Evolutionary conservation across 2,113 vertebrate species (phyloP), one percentile per base, ranked within the genome.

Genomic region (Laterallus jamaicensis): DNA sequence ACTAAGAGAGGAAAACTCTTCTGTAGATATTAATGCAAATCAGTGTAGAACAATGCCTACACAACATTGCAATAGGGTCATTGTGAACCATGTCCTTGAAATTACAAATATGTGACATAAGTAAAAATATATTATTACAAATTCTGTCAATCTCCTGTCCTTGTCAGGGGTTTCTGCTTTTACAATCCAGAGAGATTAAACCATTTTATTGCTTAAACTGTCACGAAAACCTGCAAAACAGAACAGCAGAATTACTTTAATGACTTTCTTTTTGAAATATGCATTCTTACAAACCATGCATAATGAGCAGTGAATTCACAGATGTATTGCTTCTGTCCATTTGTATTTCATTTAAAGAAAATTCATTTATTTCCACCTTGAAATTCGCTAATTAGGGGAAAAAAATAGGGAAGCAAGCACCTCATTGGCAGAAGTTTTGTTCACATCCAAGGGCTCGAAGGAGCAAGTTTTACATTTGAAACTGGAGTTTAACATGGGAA

Each of bases 11-110:
- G 71, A 95, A 95, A 96, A 93, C 71, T 94, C 92, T 86, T 96
- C 86, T 93, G 71, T 73, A 95, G 92, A 96, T 85, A 82, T 96
- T 97, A 98, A 98, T 97, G 91, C 78, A 97, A 97, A 98, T 96
- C 62, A 95, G 89, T 86, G 59, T 88, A 93, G 84, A 96, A 97
- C 78, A 95, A 95, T 96, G 86, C 81, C 94, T 91, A 86, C 2
- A 42, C 71, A 92, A 86, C 93, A 64, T 91, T 94, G 76, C 86
- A 95, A 74, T 75, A 63, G 76, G 97, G 91, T 97, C 95, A 96
- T 89, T 97, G 94, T 93, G 85, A 97, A 97, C 93, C 88, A 77
- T 70, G 97, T 96, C 97, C 97, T 98, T 98, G 97, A 98, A 98
- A 97, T 96, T 93, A 96, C 84, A 96, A 95, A 97, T 97, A 97